A percentile compares a stretch with the other conserved stretches of the same genome.
Conservation (phyloP, 2,888 invertebrate genomes). For the Rhogogaster chlorosoma region DNA sequence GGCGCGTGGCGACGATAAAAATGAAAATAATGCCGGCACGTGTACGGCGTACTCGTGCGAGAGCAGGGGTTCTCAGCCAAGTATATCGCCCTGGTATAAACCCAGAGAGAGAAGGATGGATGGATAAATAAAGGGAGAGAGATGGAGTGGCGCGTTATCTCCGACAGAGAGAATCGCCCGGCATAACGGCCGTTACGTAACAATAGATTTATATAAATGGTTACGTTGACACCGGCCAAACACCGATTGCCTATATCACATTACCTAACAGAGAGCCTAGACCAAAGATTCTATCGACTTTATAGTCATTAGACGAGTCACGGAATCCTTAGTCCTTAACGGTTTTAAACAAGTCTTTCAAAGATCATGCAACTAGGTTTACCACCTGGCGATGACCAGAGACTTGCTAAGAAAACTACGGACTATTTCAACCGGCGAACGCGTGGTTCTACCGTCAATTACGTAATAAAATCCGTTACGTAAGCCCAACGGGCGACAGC, state of each 20-base stretch:
- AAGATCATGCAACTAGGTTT: background rate
- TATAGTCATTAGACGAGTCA: background rate
- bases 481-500: constrained; percentile 67
- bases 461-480: constrained; percentile 76
- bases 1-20: constrained; percentile 40
- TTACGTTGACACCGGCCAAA: constrained; percentile 75
- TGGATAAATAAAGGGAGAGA: background rate
- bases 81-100: background rate
- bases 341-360: background rate
- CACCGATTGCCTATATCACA: constrained; percentile 37
- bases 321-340: background rate
- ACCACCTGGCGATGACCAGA: background rate
- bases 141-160: background rate
- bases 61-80: constrained; percentile 20
- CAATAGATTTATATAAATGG: constrained; percentile 77
- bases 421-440: constrained; percentile 1
- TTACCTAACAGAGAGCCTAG: constrained; percentile 16
- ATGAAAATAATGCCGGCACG: constrained; percentile 48
- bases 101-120: background rate
- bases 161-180: constrained; percentile 65
- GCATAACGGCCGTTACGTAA: constrained; percentile 68
- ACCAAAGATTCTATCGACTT: background rate
- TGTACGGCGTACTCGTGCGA: constrained; percentile 20
- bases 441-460: constrained; percentile 64
- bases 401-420: background rate